phyloP scores from a whole-genome alignment of 2,113 vertebrate species.

The Euleptes europaea region DNA sequence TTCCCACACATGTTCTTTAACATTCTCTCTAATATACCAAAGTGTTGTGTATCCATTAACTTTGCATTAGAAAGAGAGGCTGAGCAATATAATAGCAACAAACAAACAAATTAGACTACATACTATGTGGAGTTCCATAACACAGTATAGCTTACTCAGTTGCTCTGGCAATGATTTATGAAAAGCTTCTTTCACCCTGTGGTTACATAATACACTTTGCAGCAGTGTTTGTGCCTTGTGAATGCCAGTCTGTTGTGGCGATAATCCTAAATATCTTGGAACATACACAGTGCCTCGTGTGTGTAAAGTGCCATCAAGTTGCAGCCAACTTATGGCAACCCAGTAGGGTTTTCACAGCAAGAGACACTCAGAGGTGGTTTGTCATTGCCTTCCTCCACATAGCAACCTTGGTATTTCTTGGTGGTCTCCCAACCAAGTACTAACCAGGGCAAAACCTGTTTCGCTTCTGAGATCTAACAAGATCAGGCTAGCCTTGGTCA shows the following conservation, averaged over 20 bases:
- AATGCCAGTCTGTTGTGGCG: background rate
- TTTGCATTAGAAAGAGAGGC: constrained; percentile 21
- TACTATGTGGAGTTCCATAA: constrained; percentile 1
- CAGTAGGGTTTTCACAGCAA: too few relatives aligned
- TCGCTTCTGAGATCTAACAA: too few relatives aligned
- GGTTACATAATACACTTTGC: background rate
- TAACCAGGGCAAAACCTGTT: too few relatives aligned
- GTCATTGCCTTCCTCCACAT: too few relatives aligned
- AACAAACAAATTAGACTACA: background rate
- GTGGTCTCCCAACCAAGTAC: too few relatives aligned
- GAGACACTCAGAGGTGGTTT: too few relatives aligned
- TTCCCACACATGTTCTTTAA: constrained; percentile 30
- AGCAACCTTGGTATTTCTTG: too few relatives aligned
- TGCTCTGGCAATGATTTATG: background rate
- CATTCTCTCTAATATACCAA: constrained; percentile 14
- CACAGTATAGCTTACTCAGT: constrained; percentile 4
- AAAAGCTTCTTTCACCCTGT: background rate
- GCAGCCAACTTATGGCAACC: too few relatives aligned
- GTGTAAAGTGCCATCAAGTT: too few relatives aligned
- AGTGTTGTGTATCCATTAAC: constrained; percentile 14
- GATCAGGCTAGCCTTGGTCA: too few relatives aligned
- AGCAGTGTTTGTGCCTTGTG: background rate
- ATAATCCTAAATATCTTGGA: background rate
- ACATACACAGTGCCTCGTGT: too few relatives aligned
- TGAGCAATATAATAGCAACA: constrained; percentile 23